phyloP scores from a whole-genome alignment of 2,113 vertebrate genomes.

The Actenoides lindsayi region DNA sequence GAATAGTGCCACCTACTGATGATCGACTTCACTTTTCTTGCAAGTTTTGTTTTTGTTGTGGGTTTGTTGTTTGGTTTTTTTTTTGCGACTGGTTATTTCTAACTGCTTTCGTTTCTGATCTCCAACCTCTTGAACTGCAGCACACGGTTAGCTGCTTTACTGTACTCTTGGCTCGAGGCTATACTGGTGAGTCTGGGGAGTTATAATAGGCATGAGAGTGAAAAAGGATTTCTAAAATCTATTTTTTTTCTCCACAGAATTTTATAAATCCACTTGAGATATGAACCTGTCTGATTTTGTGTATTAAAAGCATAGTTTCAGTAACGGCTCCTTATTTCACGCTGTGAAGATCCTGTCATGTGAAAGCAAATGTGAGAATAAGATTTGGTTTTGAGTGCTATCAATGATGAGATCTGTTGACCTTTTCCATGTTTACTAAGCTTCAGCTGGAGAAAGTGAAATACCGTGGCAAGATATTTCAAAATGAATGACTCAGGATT shows the following conservation, averaged over 20 bases:
- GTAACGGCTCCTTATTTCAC: background rate
- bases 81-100: background rate
- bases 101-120: background rate
- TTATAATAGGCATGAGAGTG: background rate
- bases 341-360: background rate
- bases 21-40: background rate
- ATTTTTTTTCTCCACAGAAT: background rate
- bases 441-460: background rate
- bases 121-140: background rate
- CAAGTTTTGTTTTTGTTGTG: no score
- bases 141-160: background rate
- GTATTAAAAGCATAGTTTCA: background rate
- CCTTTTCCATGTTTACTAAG: background rate
- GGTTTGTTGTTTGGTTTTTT: background rate
- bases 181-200: background rate
- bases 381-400: background rate
- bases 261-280: background rate
- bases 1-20: constrained; percentile 26
- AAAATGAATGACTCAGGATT: background rate
- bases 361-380: background rate
- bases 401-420: background rate
- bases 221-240: background rate
- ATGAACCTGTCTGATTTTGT: background rate
- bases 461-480: background rate
- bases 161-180: background rate